Base-by-base conservation (phyloP, 2,797 vertebrate species). In the Carcharodon carcharias region DNA sequence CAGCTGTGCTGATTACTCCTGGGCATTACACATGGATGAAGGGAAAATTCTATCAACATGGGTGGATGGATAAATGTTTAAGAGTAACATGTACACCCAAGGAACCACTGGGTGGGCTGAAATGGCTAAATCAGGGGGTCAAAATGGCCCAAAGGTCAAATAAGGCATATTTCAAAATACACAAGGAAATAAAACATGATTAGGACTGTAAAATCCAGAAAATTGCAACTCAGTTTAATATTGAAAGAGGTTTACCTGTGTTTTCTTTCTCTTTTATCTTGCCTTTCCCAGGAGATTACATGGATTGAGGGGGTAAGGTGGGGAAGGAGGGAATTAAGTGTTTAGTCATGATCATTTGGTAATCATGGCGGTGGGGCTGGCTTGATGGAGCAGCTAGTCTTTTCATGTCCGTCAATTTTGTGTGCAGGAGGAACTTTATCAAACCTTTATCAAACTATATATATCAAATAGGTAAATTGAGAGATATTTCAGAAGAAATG, bases 31-130 rank as follows among this genome's bases (percentile, higher is more conserved):
- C 31, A 16, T 69, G 71, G 71, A 95, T 58, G 94, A 50, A 77
- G 71, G 69, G 69, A 95, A 77, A 95, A 77, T 95, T 95, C 94
- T 50, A 63, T 73, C 54, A 77, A 73, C 28, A 71, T 95, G 31
- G 50, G 21, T 77, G 94, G 67, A 54, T 56, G 94, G 28, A 31
- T 95, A 71, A 73, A 73, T 73, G 50, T 8, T 11, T 93, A 23
- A 45, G 63, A 93, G 21, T 45, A 93, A 45, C 63, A 67, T 26
- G n/a, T 67, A 67, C 7, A 67, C 21, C 21, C 0, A 45, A 67
- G 8, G 61, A 45, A 12, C 63, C 40, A 21, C 26, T 63, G n/a
- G 61, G 35, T 21, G 61, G 61, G 8, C 61, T 65, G n/a, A 93
- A 93, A 67, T 45, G 63, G n/a, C 35, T 67, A 45, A 93, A 93